Base-by-base conservation (phyloP, 2,797 vertebrate genomes). In the Eptatretus atami region DNA sequence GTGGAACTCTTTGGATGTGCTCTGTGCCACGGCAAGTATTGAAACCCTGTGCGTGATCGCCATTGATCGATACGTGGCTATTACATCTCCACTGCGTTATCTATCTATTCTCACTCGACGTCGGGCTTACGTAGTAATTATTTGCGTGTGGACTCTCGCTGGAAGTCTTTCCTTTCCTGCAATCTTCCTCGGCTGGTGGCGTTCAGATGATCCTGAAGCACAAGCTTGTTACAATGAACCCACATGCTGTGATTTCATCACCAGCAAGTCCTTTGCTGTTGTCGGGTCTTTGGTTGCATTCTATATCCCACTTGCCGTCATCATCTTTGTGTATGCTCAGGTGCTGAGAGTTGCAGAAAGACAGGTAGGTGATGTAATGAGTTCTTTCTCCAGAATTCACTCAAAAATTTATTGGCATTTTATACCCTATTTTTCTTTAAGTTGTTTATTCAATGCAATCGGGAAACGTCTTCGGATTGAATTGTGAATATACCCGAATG, bases 1-100 rank as follows among this genome's bases (percentile, higher is more conserved):
- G n/a, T 61, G 57, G 57, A 61, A n/a, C 15, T n/a, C 57, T n/a
- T 25, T 61, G 57, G 57, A 61, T 25, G 57, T 61, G n/a, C 15
- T 61, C 15, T 61, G 57, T 25, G 57, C 24, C 57, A 61, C 57
- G 57, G 57, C 57, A 8, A 61, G 57, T 25, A 61, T 61, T 25
- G n/a, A 61, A n/a, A 61, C 57, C 9, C 57, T 61, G 57, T 61
- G 57, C 12, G 57, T 25, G 24, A 61, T 61, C 15, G 57, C 57
- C 57, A 25, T 61, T 10, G 57, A 61, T 25, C 15, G 57, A 25
- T 61, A 61, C 57, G 24, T 61, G 2, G 57, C 57, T 25, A 25
- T 61, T n/a, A 61, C 57, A 25, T 11, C 15, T n/a, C 57, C 57
- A 10, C 57, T 61, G 57, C 57, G 57, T n/a, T 61, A 61, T 25